Conservation (phyloP, 2,113 vertebrate genomes). For the Prunella himalayana region DNA sequence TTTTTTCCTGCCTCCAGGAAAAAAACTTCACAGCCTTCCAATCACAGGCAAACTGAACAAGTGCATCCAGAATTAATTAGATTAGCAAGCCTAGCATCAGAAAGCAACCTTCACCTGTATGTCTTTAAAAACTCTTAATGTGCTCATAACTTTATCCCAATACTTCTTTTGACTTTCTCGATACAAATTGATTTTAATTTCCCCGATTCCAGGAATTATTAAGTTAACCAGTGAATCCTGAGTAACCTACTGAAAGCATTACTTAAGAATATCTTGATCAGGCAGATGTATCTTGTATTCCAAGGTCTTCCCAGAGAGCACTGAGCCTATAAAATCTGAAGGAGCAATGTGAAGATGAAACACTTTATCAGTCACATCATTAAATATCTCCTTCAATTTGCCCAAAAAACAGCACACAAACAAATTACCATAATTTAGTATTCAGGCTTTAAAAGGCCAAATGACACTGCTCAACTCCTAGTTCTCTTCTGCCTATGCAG, state of each 20-base stretch:
- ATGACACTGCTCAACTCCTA: not conserved
- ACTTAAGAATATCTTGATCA: not conserved
- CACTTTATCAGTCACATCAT: not conserved
- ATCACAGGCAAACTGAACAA: not conserved
- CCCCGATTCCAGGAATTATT: not conserved
- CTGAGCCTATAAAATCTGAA: not conserved
- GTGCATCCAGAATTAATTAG: not conserved
- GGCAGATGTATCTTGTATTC: not conserved
- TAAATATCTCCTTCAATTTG: not conserved
- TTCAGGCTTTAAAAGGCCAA: not conserved
- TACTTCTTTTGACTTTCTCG: not conserved
- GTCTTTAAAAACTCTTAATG: not conserved
- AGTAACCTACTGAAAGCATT: not conserved
- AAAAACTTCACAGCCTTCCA: not conserved
- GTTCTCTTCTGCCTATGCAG: not conserved
- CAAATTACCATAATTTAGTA: not conserved
- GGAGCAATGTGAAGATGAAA: not conserved
- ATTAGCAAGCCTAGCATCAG: not conserved
- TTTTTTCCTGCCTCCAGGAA: not conserved
- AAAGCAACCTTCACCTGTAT: not conserved
- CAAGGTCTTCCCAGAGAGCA: not conserved
- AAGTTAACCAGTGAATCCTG: not conserved
- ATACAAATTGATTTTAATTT: not conserved
- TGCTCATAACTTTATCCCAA: not conserved
- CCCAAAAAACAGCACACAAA: not conserved